These are phyloP conservation scores for Ailurus styani DNA, from an alignment of 2,113 vertebrate species.

Conservation along the genomic window DNA sequence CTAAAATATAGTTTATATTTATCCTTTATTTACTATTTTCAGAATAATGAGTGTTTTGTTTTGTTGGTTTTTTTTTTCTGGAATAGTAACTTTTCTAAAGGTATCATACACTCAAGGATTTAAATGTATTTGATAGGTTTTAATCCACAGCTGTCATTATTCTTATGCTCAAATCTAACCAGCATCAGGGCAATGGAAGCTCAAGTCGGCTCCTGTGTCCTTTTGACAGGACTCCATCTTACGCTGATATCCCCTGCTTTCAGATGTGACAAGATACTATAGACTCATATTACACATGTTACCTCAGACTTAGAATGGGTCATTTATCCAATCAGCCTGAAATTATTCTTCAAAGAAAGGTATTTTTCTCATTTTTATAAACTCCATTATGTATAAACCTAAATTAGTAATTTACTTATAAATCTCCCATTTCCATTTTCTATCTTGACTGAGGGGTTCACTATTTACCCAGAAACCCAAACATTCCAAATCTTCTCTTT, in stretches of 20 bases:
- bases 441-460: background rate
- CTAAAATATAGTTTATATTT: background rate
- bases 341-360: background rate
- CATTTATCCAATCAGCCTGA: background rate
- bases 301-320: background rate
- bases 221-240: background rate
- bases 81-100: background rate
- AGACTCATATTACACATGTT: background rate
- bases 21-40: background rate
- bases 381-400: background rate
- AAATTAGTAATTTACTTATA: background rate
- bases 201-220: background rate
- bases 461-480: background rate
- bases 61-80: background rate
- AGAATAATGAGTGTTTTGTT: background rate
- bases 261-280: background rate
- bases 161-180: background rate
- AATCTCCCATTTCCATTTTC: background rate
- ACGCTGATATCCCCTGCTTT: background rate
- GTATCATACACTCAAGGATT: background rate
- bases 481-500: background rate
- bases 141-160: background rate
- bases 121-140: background rate
- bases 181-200: background rate
- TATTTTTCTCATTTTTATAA: background rate